Conservation (phyloP, 1,140 invertebrate species). For the Heliconius eleuchia region DNA sequence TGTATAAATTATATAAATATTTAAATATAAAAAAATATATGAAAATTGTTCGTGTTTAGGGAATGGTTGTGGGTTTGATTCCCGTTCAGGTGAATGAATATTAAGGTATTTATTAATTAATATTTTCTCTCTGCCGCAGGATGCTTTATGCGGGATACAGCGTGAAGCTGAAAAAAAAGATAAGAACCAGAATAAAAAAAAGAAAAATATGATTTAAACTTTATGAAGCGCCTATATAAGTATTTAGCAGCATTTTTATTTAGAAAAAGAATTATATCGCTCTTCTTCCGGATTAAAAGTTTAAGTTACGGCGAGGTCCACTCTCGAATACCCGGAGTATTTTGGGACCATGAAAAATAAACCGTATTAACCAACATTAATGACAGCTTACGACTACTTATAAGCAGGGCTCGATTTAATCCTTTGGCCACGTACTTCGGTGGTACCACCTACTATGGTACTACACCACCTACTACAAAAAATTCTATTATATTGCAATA, state of each 20-base stretch:
- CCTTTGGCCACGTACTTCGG: conserved; percentile 31
- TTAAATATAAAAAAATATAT: too few species aligned
- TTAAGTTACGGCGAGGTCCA: not conserved
- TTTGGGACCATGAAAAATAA: conserved; percentile 33
- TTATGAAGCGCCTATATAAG: not conserved
- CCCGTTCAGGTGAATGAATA: too few species aligned
- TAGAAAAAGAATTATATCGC: not conserved
- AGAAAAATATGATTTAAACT: too few species aligned
- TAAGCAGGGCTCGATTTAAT: conserved; percentile 32
- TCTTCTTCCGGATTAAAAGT: not conserved
- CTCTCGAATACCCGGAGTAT: not conserved
- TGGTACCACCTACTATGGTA: conserved; percentile 6
- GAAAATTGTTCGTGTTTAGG: too few species aligned
- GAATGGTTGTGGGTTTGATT: too few species aligned
- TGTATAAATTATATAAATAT: too few species aligned
- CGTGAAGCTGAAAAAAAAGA: too few species aligned
- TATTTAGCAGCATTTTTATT: not conserved
- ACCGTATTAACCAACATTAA: conserved; percentile 31
- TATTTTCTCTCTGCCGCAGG: too few species aligned
- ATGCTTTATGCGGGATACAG: too few species aligned
- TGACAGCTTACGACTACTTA: conserved; percentile 38
- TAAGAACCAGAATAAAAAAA: too few species aligned
- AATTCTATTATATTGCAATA: not conserved
- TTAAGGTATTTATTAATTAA: too few species aligned
- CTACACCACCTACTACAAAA: not conserved